Evolutionary conservation across 2,888 invertebrate genomes (phyloP).

Genomic region (Andrena bucephala): DNA sequence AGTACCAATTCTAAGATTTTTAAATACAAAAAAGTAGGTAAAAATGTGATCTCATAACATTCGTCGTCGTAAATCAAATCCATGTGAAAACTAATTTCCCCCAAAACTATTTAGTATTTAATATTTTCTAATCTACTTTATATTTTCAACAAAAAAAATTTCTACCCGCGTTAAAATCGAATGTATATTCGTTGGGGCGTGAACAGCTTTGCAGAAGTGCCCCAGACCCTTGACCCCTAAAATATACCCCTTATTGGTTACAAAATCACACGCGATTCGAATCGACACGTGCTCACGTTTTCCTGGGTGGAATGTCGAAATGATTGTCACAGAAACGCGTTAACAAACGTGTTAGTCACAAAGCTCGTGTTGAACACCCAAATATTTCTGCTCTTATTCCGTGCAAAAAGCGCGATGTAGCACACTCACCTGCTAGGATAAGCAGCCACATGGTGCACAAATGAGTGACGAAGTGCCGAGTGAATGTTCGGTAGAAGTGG

Average conservation of each 20-base stretch:
- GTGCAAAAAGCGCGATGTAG: constrained; percentile 34
- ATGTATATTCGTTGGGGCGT: too few species aligned
- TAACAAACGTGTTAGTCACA: constrained; percentile 16
- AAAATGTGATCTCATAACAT: too few species aligned
- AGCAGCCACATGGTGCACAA: constrained; percentile 83
- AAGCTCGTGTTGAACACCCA: constrained; percentile 10
- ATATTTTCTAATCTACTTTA: not conserved
- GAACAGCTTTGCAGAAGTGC: too few species aligned
- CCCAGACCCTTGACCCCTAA: too few species aligned
- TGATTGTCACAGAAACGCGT: not conserved
- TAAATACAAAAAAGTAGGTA: too few species aligned
- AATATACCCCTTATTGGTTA: not conserved
- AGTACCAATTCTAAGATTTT: too few species aligned
- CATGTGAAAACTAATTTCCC: too few species aligned
- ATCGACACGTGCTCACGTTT: constrained; percentile 21
- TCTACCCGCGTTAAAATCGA: too few species aligned
- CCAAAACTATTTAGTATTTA: not conserved
- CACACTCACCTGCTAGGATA: constrained; percentile 82
- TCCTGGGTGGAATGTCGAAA: too few species aligned
- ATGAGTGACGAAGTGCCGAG: constrained; percentile 81
- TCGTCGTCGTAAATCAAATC: too few species aligned
- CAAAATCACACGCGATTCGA: constrained; percentile 18
- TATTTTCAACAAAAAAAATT: too few species aligned
- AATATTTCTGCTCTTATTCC: constrained; percentile 19
- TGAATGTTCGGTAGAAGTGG: constrained; percentile 82